Conservation (phyloP, 2,797 vertebrate species). For the Alfaro cultratus region DNA sequence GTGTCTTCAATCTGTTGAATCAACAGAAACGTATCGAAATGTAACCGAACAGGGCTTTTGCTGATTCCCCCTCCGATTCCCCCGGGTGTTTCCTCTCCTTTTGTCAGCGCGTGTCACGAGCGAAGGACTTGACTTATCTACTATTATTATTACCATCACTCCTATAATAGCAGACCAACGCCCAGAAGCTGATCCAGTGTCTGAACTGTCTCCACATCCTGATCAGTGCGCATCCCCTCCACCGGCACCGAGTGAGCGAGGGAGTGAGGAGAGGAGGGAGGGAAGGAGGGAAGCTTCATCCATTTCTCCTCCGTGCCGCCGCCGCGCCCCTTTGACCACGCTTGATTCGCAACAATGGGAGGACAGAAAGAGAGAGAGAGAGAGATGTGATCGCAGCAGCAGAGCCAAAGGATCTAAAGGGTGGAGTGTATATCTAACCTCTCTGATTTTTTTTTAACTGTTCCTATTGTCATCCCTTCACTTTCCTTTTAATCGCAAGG, state of each 20-base stretch:
- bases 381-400: constrained; percentile 46
- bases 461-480: constrained; percentile 34
- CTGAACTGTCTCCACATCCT: constrained; percentile 20
- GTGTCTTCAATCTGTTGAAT: background rate
- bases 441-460: constrained; percentile 62
- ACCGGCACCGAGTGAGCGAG: constrained; percentile 31
- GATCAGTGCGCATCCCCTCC: constrained; percentile 54
- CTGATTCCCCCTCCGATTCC: background rate
- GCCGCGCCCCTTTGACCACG: constrained; percentile 82
- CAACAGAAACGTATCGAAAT: background rate
- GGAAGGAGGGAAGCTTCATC: constrained; percentile 34
- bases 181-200: constrained; percentile 17
- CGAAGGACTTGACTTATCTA: background rate
- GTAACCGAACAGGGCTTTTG: background rate
- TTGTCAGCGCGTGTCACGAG: background rate
- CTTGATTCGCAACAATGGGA: constrained; percentile 80
- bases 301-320: constrained; percentile 55
- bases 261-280: background rate
- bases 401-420: constrained; percentile 63
- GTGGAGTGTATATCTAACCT: constrained; percentile 57
- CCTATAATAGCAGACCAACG: constrained; percentile 16
- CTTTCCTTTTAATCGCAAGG: constrained; percentile 43
- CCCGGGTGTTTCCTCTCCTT: background rate
- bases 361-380: constrained; percentile 48
- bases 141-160: background rate